Base-by-base conservation (phyloP, 2,888 invertebrate genomes). In the Pegoplata infirma region DNA sequence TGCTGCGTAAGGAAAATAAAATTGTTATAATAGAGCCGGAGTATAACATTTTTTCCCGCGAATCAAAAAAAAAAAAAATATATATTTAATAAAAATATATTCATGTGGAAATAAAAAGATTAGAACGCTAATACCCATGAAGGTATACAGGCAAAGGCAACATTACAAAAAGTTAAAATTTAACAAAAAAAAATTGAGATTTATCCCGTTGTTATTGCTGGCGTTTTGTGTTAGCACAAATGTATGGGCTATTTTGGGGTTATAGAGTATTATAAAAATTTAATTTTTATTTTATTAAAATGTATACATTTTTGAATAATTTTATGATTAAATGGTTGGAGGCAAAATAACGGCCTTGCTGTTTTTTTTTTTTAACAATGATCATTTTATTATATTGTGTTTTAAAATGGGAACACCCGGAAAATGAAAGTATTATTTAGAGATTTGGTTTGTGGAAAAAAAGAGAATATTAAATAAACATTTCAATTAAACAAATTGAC, bases 21-120 rank as follows among this genome's bases (percentile, higher is more conserved):
- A 40, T 12, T 40, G 12, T 40, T 49, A 58, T 56, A n/a, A n/a
- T n/a, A 61, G 17, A 25, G 19, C 44, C 23, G 19, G 44, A 53
- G 16, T 19, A 55, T 17, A 19, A 67, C 46, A 40, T 32, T 68
- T 64, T 40, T 64, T 63, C 46, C 12, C 19, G 19, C 28, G 44
- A 67, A 77, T 46, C 16, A 28, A 55, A 49, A n/a, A 14, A 67
- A 25, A 49, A 51, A 69, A 44, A 58, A 68, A 28, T 6, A 36
- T 12, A 40, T 49, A 51, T 67, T 58, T 73, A 73, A 77, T 77
- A 68, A 68, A 72, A 73, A 63, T 73, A 77, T 64, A 68, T 77
- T 67, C 67, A 72, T 72, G 77, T 58, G 46, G 63, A 77, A 67
- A 64, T 68, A 64, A 78, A 78, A 73, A 78, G 77, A 78, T 78